phyloP scores from a whole-genome alignment of 2,888 invertebrate species.

The Caprella mutica region DNA sequence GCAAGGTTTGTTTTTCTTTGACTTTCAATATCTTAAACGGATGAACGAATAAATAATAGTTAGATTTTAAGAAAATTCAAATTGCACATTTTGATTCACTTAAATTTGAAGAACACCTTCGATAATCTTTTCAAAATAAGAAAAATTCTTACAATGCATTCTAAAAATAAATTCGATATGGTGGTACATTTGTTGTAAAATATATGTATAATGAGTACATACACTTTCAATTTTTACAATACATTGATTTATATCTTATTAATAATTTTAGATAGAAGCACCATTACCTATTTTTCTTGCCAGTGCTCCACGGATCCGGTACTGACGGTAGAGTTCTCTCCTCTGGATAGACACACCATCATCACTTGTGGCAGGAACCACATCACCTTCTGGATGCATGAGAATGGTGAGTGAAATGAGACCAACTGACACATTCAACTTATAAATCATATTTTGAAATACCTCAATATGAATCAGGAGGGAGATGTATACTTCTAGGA shows the following conservation, averaged over 20 bases:
- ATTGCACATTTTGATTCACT: too few relatives aligned
- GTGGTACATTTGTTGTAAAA: background rate
- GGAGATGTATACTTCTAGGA: too few relatives aligned
- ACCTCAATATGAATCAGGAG: too few relatives aligned
- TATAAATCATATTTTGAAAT: too few relatives aligned
- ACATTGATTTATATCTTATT: background rate
- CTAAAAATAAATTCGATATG: background rate
- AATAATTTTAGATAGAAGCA: too few relatives aligned
- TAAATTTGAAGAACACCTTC: too few relatives aligned
- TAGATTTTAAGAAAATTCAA: too few relatives aligned
- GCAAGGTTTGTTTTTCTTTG: constrained; percentile 47
- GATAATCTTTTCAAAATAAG: too few relatives aligned
- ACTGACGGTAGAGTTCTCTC: constrained; percentile 82
- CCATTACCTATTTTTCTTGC: too few relatives aligned
- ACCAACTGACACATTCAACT: too few relatives aligned
- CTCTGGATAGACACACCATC: constrained; percentile 70
- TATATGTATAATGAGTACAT: background rate
- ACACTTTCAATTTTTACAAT: background rate
- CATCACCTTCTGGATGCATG: constrained; percentile 35
- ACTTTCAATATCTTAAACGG: background rate
- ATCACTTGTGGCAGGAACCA: constrained; percentile 70
- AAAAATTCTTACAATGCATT: too few relatives aligned
- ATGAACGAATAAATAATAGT: background rate
- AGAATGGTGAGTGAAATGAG: constrained; percentile 20
- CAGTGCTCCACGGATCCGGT: constrained; percentile 88